Conservation (phyloP, 92 coral and sea anemone genomes). For the Siderastrea siderea region DNA sequence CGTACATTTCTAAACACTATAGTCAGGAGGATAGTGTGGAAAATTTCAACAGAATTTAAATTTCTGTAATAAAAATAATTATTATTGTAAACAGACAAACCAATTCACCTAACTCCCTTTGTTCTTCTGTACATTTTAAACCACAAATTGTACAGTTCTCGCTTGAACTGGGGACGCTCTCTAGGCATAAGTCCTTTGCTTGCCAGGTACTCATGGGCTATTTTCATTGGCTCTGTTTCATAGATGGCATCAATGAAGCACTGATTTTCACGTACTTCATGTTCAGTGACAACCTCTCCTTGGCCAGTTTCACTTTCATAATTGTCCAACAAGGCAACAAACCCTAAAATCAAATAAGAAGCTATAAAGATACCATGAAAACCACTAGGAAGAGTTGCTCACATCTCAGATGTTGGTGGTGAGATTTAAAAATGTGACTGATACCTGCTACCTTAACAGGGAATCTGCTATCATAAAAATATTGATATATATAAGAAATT, state of each 20-base stretch:
- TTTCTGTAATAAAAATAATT: no score
- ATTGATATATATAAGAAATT: no score
- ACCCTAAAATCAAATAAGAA: constrained; percentile 60
- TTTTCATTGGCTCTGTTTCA: constrained; percentile 95
- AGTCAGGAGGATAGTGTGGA: no score
- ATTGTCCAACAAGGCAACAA: constrained; percentile 93
- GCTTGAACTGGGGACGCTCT: constrained; percentile 79
- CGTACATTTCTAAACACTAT: no score
- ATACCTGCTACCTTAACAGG: no score
- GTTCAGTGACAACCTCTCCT: constrained; percentile 89
- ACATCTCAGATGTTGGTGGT: no score
- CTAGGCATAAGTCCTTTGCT: constrained; percentile 66
- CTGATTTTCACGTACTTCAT: constrained; percentile 90
- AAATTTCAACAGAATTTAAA: no score
- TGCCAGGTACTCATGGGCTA: constrained; percentile 88
- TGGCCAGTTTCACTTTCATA: constrained; percentile 91
- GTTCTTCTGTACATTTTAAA: constrained; percentile 93
- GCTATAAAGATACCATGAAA: not conserved
- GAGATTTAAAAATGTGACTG: no score
- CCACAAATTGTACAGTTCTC: constrained; percentile 85
- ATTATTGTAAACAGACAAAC: not conserved
- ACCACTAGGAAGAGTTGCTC: not conserved
- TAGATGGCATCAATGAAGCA: constrained; percentile 88
- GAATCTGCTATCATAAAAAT: no score
- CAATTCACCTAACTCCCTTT: constrained; percentile 76